Conservation (phyloP, 2,888 invertebrate genomes). For the Mellilla xanthometata region DNA sequence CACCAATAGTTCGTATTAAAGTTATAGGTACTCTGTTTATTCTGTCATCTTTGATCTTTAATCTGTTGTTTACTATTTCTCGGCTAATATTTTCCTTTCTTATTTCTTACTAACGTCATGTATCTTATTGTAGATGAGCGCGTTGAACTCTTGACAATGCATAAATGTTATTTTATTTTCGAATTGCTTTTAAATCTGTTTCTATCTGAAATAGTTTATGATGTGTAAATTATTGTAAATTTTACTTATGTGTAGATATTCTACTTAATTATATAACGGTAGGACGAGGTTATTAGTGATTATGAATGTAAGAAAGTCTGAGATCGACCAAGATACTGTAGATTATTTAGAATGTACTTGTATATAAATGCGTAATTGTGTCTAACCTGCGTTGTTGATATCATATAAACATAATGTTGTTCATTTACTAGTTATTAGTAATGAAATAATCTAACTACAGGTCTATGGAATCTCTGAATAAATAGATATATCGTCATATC, state of each 20-base stretch:
- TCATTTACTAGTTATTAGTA: conserved; percentile 64
- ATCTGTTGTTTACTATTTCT: conserved; percentile 27
- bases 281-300: conserved; percentile 51
- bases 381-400: conserved; percentile 64
- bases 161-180: conserved; percentile 23
- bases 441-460: conserved; percentile 47
- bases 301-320: conserved; percentile 70
- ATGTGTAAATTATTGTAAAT: conserved; percentile 46
- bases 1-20: conserved; percentile 44
- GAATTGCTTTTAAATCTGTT: conserved; percentile 27
- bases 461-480: conserved; percentile 67
- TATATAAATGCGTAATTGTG: conserved; percentile 63
- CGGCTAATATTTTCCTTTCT: conserved; percentile 13
- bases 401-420: conserved; percentile 69
- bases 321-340: conserved; percentile 79
- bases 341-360: conserved; percentile 63
- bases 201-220: conserved; percentile 27
- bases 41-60: conserved; percentile 12
- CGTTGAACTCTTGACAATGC: conserved; percentile 46
- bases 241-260: conserved; percentile 34
- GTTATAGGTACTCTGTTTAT: conserved; percentile 12
- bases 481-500: conserved; percentile 62
- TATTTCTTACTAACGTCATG: conserved; percentile 5
- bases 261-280: conserved; percentile 42
- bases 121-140: conserved; percentile 25